Evolutionary conservation across 1,140 invertebrate species (phyloP), one percentile per base, ranked within the genome.

Genomic region (Drosophila busckii): DNA sequence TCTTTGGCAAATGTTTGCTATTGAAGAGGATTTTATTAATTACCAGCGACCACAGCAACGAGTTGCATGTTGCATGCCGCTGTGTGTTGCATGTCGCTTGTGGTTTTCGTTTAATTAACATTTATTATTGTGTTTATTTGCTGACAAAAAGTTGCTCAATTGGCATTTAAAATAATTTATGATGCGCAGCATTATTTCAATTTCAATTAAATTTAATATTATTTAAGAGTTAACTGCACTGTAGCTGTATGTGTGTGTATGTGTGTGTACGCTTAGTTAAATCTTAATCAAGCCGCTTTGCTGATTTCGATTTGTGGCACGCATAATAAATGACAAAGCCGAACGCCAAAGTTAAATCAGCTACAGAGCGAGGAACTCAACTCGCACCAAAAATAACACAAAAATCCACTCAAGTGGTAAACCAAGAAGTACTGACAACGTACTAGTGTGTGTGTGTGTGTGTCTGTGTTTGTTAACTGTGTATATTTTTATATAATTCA

Each of bases 371-470:
- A 58, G 38, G n/a, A n/a, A n/a, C n/a, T n/a, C n/a, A n/a, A 73
- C 50, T 52, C 50, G 17, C 29, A 50, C 38, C n/a, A 82, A 65
- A 69, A 73, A 82, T 82, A 80, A 80, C 75, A 80, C 76, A 80
- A 82, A 83, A 80, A 80, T 80, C 75, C 75, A 80, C 75, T 80
- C 75, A 80, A 82, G 73, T 82, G 73, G 80, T 80, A 80, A 82
- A 80, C 56, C 60, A 80, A 62, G 50, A 62, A 34, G 22, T 20
- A 80, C 58, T 53, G 68, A 68, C 60, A 82, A 58, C 68, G 59
- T 25, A 20, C 20, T n/a, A 44, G 42, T 31, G 45, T 48, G 56
- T 55, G 63, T 50, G 65, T 64, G 32, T 59, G 37, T 62, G 46
- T 54, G 19, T 41, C 25, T 58, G 26, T 41, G 29, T 48, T 22